Base-by-base conservation (phyloP, 2,113 vertebrate species). In the Tachuris rubrigastra region DNA sequence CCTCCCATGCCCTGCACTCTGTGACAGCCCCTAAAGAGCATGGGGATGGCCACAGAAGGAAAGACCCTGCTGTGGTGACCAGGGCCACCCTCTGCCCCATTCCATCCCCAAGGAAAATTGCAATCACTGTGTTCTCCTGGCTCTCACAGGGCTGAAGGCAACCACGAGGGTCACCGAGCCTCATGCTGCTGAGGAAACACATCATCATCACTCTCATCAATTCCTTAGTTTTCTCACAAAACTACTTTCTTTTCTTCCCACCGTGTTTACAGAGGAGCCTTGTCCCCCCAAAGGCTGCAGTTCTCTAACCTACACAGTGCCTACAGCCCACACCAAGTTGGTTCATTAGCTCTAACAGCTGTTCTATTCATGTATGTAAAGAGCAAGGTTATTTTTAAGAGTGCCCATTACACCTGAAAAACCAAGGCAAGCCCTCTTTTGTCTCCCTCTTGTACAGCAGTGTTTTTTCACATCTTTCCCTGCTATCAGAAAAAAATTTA, bases 281-380 rank as follows among this genome's bases (percentile, higher is more conserved):
- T 8, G 0, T 69, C 31, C n/a, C 73, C 76, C 35, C 68, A 68
- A 65, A 46, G 33, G 68, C 74, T 74, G 41, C 83, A 78, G 55
- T 2, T 59, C 80, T 76, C 33, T 80, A 53, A 75, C 23, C 62
- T 69, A n/a, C 2, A 0, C 15, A 37, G 41, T 69, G 53, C 63
- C 62, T 42, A 28, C 1, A 5, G 76, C 49, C 49, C 68, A 74
- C 68, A 52, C 30, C 15, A 83, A 31, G 44, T 0, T 87, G 46
- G 49, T 52, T 94, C 68, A 60, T 76, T 44, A 80, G 72, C 41
- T 87, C 63, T 33, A 93, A 80, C 63, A 89, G 55, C 41, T 74
- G 46, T 58, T 91, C n/a, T 52, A 31, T 66, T 60, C 27, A 5
- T 5, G 14, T 33, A 27, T 47, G 68, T 39, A 65, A 95, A 76